phyloP scores from a whole-genome alignment of 2,113 vertebrate species.

The Spilogale gracilis region DNA sequence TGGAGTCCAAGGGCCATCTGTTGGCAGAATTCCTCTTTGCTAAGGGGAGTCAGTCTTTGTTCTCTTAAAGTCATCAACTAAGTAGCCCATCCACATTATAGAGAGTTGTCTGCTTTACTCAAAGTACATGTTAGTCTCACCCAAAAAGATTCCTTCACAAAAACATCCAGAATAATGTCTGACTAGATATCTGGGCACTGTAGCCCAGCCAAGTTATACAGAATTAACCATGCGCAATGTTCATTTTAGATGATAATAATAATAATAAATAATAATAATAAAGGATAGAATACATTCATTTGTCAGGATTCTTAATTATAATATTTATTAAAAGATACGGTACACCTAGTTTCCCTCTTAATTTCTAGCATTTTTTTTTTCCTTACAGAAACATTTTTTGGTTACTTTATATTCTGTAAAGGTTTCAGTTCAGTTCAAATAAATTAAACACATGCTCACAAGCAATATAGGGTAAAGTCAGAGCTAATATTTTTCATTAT shows the following conservation, averaged over 20 bases:
- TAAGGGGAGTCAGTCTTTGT: neutral
- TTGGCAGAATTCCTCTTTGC: neutral
- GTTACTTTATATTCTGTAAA: constrained; percentile 61
- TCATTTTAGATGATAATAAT: neutral
- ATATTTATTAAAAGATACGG: neutral
- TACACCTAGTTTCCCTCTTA: neutral
- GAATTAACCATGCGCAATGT: neutral
- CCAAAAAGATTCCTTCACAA: neutral
- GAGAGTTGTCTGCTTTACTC: neutral
- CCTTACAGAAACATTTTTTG: neutral
- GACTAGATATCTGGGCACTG: neutral
- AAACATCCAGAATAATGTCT: neutral
- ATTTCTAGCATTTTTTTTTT: neutral
- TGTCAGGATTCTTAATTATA: neutral
- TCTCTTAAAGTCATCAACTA: neutral
- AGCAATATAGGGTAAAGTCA: constrained; percentile 29
- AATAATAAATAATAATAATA: neutral
- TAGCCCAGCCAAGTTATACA: neutral
- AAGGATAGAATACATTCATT: neutral
- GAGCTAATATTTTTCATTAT: constrained; percentile 61
- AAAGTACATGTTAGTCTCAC: neutral
- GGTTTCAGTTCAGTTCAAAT: constrained; percentile 55
- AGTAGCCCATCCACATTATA: neutral
- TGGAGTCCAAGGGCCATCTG: neutral
- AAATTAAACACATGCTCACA: constrained; percentile 58